phyloP scores from a whole-genome alignment of 1,140 invertebrate genomes.

The Himalopsyche phryganea region DNA sequence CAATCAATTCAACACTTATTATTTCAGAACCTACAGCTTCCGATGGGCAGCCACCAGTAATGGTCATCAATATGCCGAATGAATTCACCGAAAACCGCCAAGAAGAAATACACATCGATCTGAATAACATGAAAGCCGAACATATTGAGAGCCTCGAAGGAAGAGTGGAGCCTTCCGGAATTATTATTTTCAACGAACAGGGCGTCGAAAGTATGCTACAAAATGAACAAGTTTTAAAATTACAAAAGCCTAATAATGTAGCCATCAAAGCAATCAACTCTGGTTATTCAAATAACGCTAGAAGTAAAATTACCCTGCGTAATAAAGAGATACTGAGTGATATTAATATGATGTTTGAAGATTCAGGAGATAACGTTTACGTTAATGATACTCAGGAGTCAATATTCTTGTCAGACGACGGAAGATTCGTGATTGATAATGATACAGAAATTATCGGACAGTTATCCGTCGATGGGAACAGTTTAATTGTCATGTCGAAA shows the following conservation, averaged over 20 bases:
- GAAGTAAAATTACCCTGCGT: background rate
- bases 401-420: constrained; percentile 1
- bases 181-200: constrained; percentile 3
- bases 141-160: no score
- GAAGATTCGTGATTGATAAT: background rate
- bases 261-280: background rate
- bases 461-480: background rate
- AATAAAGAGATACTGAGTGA: background rate
- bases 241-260: background rate
- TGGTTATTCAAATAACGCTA: background rate
- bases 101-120: no score
- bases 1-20: no score
- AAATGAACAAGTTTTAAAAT: background rate
- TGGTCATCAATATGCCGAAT: no score
- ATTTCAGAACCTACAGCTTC: background rate
- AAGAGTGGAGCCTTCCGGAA: background rate
- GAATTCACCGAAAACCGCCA: no score
- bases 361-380: background rate
- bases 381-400: background rate
- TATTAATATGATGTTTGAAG: constrained; percentile 6
- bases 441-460: background rate
- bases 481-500: background rate
- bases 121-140: no score
- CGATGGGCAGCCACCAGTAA: background rate
- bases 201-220: background rate